Evolutionary conservation across 1,140 invertebrate genomes (phyloP).

Genomic region (Cardiocondyla obscurior): DNA sequence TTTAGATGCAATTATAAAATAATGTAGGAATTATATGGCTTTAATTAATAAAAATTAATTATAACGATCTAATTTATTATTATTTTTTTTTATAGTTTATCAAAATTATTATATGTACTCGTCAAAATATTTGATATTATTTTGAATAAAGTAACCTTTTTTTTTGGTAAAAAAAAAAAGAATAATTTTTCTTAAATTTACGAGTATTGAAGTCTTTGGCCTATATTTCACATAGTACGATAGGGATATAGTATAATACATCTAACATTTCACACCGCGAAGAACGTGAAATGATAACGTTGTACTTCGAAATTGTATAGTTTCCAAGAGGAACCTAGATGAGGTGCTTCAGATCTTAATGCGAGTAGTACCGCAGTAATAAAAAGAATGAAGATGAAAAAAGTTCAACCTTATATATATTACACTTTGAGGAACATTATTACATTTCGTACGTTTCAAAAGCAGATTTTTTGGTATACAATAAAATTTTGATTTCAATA

Average conservation of each 20-base stretch:
- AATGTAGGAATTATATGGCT: neutral
- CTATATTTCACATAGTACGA: neutral
- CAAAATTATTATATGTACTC: neutral
- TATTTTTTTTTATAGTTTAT: neutral
- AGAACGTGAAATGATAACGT: slow-evolving; percentile 40
- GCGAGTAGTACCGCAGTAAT: neutral
- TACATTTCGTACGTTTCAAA: slow-evolving; percentile 15
- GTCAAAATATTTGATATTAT: neutral
- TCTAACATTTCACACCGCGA: slow-evolving; percentile 12
- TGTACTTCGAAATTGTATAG: slow-evolving; percentile 8
- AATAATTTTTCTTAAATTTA: slow-evolving; percentile 7
- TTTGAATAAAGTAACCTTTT: neutral
- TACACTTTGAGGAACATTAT: slow-evolving; percentile 18
- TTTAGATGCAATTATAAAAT: neutral
- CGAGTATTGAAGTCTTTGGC: neutral
- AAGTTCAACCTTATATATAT: neutral
- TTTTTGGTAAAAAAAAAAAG: neutral
- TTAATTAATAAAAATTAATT: neutral
- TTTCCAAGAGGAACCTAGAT: slow-evolving; percentile 51
- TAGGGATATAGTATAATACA: slow-evolving; percentile 16
- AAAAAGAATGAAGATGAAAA: slow-evolving; percentile 26
- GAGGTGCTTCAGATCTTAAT: slow-evolving; percentile 35
- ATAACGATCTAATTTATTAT: neutral
- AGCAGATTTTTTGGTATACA: neutral
- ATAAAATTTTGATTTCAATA: slow-evolving; percentile 22